A percentile compares a stretch with the other conserved stretches of the same genome.
These are phyloP conservation scores for Drosophila paramelanica DNA, from an alignment of 2,888 invertebrate species.

Conservation along the genomic window DNA sequence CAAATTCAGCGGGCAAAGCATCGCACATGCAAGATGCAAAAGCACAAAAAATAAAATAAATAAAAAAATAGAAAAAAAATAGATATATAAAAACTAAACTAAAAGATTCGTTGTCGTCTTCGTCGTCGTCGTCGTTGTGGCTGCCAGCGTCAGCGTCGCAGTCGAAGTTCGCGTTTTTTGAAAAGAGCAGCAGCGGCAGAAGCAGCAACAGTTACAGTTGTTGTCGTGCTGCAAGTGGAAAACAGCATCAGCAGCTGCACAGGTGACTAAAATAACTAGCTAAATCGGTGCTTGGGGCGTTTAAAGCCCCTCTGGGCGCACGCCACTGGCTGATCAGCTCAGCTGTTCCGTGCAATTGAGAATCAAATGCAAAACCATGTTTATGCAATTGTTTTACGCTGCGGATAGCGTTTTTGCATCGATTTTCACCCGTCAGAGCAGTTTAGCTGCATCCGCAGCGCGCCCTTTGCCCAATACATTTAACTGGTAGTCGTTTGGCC, in stretches of 20 bases:
- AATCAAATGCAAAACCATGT: constrained; percentile 50
- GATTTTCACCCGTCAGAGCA: constrained; percentile 30
- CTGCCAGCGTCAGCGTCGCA: constrained; percentile 29
- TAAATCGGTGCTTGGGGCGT: constrained; percentile 6
- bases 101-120: constrained; percentile 64
- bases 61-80: constrained; percentile 33
- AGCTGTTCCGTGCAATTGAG: constrained; percentile 52
- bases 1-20: constrained; percentile 68
- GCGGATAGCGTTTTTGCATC: constrained; percentile 21
- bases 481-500: background rate
- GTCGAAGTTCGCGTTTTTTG: constrained; percentile 39
- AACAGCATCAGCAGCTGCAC: constrained; percentile 32
- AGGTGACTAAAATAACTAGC: constrained; percentile 31
- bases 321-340: constrained; percentile 44
- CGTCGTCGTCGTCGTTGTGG: constrained; percentile 43
- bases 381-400: constrained; percentile 55
- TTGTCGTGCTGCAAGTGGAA: constrained; percentile 32
- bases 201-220: constrained; percentile 28
- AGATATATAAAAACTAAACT: constrained; percentile 65
- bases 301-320: constrained; percentile 12
- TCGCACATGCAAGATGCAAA: constrained; percentile 71
- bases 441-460: constrained; percentile 51
- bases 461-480: constrained; percentile 46
- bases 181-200: constrained; percentile 63
- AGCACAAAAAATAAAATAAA: constrained; percentile 33